phyloP scores from a whole-genome alignment of 1,140 invertebrate genomes.

The fruit fly (Drosophila melanogaster) region Release_6_plus_ISO1_MT NT_033779.5:15994501-15995000 shows the following conservation, averaged over 20 bases:
- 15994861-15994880: conserved; percentile 50
- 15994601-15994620: neutral
- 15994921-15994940: conserved; percentile 47
- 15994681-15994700: too few species aligned
- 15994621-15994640: neutral
- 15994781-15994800: conserved; percentile 19
- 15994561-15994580: conserved; percentile 12
- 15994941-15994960: conserved; percentile 38
- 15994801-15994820: conserved; percentile 13
- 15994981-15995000: conserved; percentile 8
- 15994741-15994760: neutral
- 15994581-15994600: conserved; percentile 8
- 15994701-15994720: neutral
- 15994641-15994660: neutral
- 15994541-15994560: conserved; percentile 4
- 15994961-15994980: conserved; percentile 28
- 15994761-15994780: neutral
- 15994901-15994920: conserved; percentile 69
- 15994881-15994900: conserved; percentile 73
- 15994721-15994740: too few species aligned
- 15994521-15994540: conserved; percentile 13
- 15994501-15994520: conserved; percentile 30
- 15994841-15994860: conserved; percentile 13
- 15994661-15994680: neutral
- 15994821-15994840: conserved; percentile 16